Evolutionary conservation across 1,140 invertebrate genomes (phyloP).

Genomic region (Coptotermes formosanus): DNA sequence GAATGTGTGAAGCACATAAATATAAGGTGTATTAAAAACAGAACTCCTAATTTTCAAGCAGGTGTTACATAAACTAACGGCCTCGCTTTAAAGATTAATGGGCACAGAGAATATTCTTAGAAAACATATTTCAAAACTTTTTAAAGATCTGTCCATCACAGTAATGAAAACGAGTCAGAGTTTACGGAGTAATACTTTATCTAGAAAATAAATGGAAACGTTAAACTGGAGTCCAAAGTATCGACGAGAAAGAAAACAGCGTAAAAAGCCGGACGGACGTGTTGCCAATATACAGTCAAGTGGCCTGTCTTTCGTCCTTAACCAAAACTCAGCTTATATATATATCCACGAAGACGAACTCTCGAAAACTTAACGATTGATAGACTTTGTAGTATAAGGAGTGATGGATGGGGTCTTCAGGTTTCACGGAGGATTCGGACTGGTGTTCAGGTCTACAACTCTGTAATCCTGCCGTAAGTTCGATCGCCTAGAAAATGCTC

Average conservation of each 20-base stretch:
- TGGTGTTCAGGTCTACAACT: neutral
- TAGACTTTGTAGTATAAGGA: neutral
- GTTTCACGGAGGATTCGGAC: neutral
- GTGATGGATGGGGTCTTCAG: neutral
- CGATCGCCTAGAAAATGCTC: too few species aligned
- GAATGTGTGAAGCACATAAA: too few species aligned
- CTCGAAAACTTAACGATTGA: conserved; percentile 19
- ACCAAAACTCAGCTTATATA: conserved; percentile 5
- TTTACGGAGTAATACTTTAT: neutral
- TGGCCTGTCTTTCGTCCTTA: neutral
- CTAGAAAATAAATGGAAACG: neutral
- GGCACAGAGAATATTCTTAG: neutral
- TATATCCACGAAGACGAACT: conserved; percentile 1
- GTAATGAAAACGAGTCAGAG: neutral
- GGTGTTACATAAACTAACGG: too few species aligned
- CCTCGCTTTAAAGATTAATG: too few species aligned
- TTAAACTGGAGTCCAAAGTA: neutral
- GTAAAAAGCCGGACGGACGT: neutral
- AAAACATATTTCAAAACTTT: neutral
- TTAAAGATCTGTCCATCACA: neutral
- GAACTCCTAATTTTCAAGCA: too few species aligned
- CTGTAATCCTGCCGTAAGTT: too few species aligned
- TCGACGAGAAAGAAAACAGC: neutral
- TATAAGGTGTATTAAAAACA: too few species aligned
- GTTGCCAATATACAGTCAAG: conserved; percentile 6